Evolutionary conservation across 2,888 invertebrate species (phyloP).

Genomic region (Melipona beecheii): DNA sequence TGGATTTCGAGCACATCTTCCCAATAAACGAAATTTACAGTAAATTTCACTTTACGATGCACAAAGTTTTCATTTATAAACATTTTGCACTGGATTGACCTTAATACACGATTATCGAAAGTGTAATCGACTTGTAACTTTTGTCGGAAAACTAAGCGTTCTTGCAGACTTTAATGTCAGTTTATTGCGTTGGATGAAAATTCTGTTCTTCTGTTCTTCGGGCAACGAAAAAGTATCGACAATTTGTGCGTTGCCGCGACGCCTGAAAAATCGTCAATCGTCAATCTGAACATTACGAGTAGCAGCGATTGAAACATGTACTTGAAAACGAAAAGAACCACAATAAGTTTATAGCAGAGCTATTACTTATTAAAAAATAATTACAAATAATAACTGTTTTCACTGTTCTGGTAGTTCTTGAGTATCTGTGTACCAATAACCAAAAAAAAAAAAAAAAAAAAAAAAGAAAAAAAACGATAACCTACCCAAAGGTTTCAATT

Average conservation of each 20-base stretch:
- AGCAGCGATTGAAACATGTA: no score
- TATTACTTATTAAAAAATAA: no score
- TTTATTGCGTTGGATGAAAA: background rate
- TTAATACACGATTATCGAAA: background rate
- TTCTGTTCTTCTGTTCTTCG: background rate
- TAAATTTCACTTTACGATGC: background rate
- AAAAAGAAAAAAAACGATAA: no score
- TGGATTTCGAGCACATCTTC: background rate
- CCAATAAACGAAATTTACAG: background rate
- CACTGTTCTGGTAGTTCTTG: no score
- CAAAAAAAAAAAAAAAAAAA: no score
- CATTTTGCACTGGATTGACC: background rate
- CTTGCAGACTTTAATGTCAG: background rate
- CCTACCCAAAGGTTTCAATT: no score
- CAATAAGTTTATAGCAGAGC: no score
- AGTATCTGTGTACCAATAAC: background rate
- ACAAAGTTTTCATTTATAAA: background rate
- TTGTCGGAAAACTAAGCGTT: background rate
- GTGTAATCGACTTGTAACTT: background rate
- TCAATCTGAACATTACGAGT: background rate
- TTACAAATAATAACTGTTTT: no score
- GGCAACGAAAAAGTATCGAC: slow-evolving; percentile 23
- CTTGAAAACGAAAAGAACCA: no score
- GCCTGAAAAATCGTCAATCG: background rate
- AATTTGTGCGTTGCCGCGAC: slow-evolving; percentile 48